Evolutionary conservation across 2,888 invertebrate genomes (phyloP), one percentile per base, ranked within the genome.

Genomic region (Amphipoea lucens): DNA sequence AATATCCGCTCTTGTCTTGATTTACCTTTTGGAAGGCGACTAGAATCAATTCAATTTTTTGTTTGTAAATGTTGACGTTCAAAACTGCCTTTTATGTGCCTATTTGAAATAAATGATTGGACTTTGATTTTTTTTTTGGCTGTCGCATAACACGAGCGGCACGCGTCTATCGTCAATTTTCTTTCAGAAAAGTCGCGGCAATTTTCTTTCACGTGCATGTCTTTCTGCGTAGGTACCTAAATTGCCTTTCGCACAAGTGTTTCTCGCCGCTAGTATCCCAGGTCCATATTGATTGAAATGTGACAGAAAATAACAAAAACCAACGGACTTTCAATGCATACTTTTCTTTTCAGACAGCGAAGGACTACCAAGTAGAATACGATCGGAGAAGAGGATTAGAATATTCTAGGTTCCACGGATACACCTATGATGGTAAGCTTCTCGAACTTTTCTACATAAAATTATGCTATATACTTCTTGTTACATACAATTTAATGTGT

Each of bases 391-490:
- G 99, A 86, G 98, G 98, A 2, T 93, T 96, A 1, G 99, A 99
- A 92, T 99, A 99, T 96, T 99, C 99, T 60, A 97, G 99, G 87
- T 99, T 99, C 93, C 99, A 99, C 94, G 99, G 99, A 4, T 99
- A 99, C 95, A 99, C 99, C 17, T 99, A 99, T 94, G 99, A 99
- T 95, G 99, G 99, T 97, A 89, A 90, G 92, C 9, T 63, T 63
- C 17, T 60, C 12, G 0, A 60, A 48, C 6, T 42, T 45, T 54
- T 36, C 4, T n/a, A 45, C 17, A n/a, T 54, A 54, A 6, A 23
- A 57, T 36, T 4, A 42, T 14, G 3, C 42, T 36, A 29, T 23
- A 42, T 7, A 36, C n/a, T 20, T 29, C n/a, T 20, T 29, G 14
- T 65, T n/a, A 7, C n/a, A n/a, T 11, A 42, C 12, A 23, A 4